Conservation (phyloP, 2,113 vertebrate species). For the Rhinogobius similis region DNA sequence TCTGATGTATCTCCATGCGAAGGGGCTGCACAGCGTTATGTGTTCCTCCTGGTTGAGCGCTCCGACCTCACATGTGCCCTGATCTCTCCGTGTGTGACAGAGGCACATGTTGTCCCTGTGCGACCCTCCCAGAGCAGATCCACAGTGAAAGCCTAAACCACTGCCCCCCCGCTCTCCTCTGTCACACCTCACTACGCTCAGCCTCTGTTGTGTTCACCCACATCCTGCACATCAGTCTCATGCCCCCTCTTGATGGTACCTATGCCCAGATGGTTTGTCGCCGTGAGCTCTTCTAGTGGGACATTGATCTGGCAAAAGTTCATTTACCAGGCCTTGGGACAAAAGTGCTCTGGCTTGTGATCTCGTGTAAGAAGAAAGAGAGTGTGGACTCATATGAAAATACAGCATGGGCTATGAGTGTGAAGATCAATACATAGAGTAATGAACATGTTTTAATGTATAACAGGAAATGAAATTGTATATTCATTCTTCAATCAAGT, state of each 20-base stretch:
- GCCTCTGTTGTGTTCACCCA: slow-evolving; percentile 1
- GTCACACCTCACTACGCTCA: not conserved
- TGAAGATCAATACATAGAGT: not conserved
- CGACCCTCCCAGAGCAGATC: slow-evolving; percentile 18
- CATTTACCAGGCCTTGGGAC: not conserved
- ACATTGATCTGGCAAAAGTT: not conserved
- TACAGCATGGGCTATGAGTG: no score
- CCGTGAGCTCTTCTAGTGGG: not conserved
- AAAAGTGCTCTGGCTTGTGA: not conserved
- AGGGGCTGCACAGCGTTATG: not conserved
- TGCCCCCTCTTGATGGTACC: not conserved
- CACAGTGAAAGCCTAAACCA: not conserved
- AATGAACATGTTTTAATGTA: no score
- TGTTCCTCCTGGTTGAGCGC: slow-evolving; percentile 11
- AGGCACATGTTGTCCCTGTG: slow-evolving; percentile 27
- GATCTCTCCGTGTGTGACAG: slow-evolving; percentile 56
- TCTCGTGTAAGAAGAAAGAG: not conserved
- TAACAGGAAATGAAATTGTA: not conserved
- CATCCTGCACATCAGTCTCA: not conserved
- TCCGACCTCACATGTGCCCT: slow-evolving; percentile 32
- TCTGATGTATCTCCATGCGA: not conserved
- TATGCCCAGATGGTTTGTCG: not conserved
- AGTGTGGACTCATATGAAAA: not conserved
- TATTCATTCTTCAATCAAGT: not conserved
- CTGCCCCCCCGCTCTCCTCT: not conserved